Evolutionary conservation across 1,140 invertebrate genomes (phyloP), one percentile per base, ranked within the genome.

Genomic region (Bombus picipes): DNA sequence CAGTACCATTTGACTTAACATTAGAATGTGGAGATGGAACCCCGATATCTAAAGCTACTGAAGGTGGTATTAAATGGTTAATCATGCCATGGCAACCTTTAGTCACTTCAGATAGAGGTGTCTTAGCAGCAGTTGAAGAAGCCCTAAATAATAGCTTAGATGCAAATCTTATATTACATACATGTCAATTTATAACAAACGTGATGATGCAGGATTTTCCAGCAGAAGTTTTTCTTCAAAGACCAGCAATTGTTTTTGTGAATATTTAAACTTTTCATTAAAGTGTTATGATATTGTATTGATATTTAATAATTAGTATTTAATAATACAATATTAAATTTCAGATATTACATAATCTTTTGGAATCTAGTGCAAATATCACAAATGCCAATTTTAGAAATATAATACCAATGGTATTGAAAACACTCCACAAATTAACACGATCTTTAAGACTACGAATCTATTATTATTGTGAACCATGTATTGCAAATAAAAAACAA

Each of bases 141-240:
- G 95, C 96, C 32, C 90, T 97, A 5, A 94, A 89, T 71, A 92
- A 93, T 18, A 92, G 68, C 3, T 89, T 80, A 72, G 95, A 87
- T 81, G 94, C 72, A 92, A 95, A 87, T 96, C 94, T 84, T 91
- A 95, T 89, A 90, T 94, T 94, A 89, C 95, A 93, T 91, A 96
- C 90, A 4, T 97, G 96, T 92, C 95, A 97, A 80, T 97, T 97
- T 91, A 96, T 97, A 81, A 94, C 93, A 53, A 96, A 97, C 93
- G 96, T 97, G 22, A 96, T 97, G 91, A 92, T 97, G 59, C 95
- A 96, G 91, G 97, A 97, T 92, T 97, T 97, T 94, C 96, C 97
- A 70, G 95, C 96, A 32, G 97, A 97, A 94, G 96, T 97, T 89
- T 97, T 97, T 93, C 94, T 97, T 41, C 97, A 97, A 88, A 95